Evolutionary conservation across 2,797 vertebrate genomes (phyloP), one percentile per base, ranked within the genome.

Genomic region (Sebastes ruberrimus): DNA sequence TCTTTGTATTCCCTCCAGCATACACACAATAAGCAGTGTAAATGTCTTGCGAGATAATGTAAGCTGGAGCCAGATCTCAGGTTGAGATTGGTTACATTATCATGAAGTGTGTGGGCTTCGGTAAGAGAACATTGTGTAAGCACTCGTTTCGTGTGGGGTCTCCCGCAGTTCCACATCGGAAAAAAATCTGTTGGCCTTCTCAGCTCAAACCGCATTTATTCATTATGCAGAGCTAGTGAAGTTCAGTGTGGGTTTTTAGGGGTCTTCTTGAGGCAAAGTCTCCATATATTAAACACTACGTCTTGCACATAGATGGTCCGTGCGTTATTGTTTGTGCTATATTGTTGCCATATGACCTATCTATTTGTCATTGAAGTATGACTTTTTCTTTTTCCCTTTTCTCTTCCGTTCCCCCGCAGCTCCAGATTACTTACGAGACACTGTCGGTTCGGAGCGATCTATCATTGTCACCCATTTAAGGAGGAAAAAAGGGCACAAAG

Each of bases 401-500:
- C 38, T 14, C 20, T 80, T 79, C 49, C 32, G 63, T 81, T 82
- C 46, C 49, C 49, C 27, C 73, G 63, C 49, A 18, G 81, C 73
- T 81, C 81, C 46, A 84, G 46, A 83, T 80, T 65, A 76, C 76
- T 85, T 65, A 35, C 11, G 69, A 76, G 75, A 69, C 46, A 23
- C 59, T 46, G 23, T 78, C 6, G 2, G 66, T 69, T 75, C 77
- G 13, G 28, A 75, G 72, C 46, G 2, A 91, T 91, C 68, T 60
- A 79, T 93, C 89, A 88, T 77, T 74, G 86, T 93, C 86, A 82
- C 80, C 83, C 78, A 73, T 82, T 90, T 83, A 69, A 66, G 27
- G 38, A 22, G 33, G 63, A 78, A 69, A 84, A 72, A 84, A 72
- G 74, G 33, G 25, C 52, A 63, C 16, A 85, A 83, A 73, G 56